Percentiles rank a stretch among this genome's conserved stretches.
Evolutionary conservation across 2,797 vertebrate species (phyloP).

Genomic region (Enteromius treurensis): DNA sequence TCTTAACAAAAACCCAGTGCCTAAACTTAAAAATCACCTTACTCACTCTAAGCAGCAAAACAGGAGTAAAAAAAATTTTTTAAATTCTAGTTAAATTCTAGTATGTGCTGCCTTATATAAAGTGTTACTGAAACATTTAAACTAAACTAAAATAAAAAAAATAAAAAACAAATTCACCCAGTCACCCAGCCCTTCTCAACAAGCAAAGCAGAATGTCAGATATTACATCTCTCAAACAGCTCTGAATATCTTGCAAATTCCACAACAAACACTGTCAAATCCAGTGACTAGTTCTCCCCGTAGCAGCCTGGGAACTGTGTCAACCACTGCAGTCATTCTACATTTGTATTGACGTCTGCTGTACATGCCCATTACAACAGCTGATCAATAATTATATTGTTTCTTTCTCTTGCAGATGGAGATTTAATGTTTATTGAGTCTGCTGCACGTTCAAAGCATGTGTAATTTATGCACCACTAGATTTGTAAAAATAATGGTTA

Average conservation of each 20-base stretch:
- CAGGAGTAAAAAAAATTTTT: too few relatives aligned
- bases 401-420: neutral
- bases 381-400: conserved; percentile 23
- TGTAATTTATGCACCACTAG: neutral
- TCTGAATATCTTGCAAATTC: neutral
- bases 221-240: neutral
- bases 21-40: too few relatives aligned
- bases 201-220: neutral
- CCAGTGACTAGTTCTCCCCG: neutral
- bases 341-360: conserved; percentile 17
- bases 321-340: neutral
- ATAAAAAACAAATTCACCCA: neutral
- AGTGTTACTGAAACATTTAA: neutral
- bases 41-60: too few relatives aligned
- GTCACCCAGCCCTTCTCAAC: neutral
- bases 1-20: too few relatives aligned
- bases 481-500: neutral
- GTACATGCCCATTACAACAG: neutral
- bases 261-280: neutral
- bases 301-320: neutral
- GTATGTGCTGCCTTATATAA: too few relatives aligned
- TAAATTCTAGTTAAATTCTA: too few relatives aligned
- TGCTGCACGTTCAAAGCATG: neutral
- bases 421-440: conserved; percentile 3
- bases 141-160: neutral